Evolutionary conservation across 2,113 vertebrate genomes (phyloP).

Genomic region (Ictalurus punctatus): DNA sequence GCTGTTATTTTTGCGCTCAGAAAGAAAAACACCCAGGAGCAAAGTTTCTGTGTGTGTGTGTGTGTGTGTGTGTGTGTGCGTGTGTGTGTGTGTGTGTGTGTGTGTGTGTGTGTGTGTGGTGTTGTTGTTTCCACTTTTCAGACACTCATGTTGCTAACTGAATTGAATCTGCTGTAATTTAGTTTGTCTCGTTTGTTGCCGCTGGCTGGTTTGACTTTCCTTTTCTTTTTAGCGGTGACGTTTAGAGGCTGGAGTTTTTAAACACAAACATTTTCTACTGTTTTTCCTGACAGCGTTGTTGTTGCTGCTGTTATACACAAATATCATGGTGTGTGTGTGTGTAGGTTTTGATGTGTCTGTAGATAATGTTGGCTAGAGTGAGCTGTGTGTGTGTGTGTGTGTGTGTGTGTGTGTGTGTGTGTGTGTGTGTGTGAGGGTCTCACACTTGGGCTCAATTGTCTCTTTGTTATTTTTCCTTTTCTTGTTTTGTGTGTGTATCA

Average conservation of each 20-base stretch:
- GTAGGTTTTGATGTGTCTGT: neutral
- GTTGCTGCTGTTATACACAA: neutral
- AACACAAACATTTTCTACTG: neutral
- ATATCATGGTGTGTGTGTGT: too few relatives aligned
- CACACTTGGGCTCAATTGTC: neutral
- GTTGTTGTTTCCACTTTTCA: neutral
- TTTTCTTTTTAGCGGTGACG: neutral
- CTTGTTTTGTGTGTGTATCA: slow-evolving; percentile 20
- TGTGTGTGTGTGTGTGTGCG: too few relatives aligned
- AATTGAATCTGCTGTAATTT: neutral
- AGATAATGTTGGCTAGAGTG: too few relatives aligned
- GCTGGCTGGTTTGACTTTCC: too few relatives aligned
- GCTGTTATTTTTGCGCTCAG: neutral
- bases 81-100: neutral
- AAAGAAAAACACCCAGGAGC: neutral
- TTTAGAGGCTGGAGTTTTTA: neutral
- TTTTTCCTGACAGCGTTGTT: neutral
- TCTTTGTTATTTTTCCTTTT: neutral
- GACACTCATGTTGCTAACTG: neutral
- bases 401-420: neutral
- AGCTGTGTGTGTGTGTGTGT: neutral
- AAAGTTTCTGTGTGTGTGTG: neutral
- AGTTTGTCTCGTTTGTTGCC: neutral
- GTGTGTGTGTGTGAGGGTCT: neutral
- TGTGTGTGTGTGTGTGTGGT: neutral